Conservation (phyloP, 1,140 invertebrate species). For the Monomorium pharaonis region DNA sequence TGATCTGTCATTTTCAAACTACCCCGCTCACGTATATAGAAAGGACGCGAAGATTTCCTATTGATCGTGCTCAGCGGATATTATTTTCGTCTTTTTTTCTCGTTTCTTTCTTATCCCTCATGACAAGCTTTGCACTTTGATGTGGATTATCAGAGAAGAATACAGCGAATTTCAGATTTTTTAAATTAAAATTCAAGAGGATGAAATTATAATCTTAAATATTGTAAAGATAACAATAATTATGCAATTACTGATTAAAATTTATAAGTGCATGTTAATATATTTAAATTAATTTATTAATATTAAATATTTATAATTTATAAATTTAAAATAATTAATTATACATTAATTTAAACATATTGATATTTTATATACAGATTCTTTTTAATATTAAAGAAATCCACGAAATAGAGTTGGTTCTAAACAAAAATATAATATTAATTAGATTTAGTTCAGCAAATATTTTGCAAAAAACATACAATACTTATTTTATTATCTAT, state of each 20-base stretch:
- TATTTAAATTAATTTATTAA: not conserved
- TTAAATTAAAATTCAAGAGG: slow-evolving; percentile 16
- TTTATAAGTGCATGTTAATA: not conserved
- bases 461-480: not conserved
- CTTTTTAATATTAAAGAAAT: not conserved
- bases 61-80: slow-evolving; percentile 37
- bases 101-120: slow-evolving; percentile 20
- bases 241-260: not conserved
- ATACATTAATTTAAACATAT: not conserved
- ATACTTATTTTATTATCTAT: not conserved
- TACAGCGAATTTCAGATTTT: slow-evolving; percentile 9
- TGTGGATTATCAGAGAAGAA: not conserved
- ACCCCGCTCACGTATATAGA: slow-evolving; percentile 32
- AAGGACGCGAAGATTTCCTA: not conserved
- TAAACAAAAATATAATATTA: not conserved
- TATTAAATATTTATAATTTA: slow-evolving; percentile 8
- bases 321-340: not conserved
- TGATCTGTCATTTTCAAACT: slow-evolving; percentile 50
- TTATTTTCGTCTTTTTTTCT: slow-evolving; percentile 7
- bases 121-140: slow-evolving; percentile 30
- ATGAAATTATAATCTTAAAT: not conserved
- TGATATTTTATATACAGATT: not conserved
- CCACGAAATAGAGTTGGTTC: not conserved
- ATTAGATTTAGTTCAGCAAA: not conserved
- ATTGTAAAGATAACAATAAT: not conserved